phyloP scores from a whole-genome alignment of 2,113 vertebrate genomes.

The Asarcornis scutulata region DNA sequence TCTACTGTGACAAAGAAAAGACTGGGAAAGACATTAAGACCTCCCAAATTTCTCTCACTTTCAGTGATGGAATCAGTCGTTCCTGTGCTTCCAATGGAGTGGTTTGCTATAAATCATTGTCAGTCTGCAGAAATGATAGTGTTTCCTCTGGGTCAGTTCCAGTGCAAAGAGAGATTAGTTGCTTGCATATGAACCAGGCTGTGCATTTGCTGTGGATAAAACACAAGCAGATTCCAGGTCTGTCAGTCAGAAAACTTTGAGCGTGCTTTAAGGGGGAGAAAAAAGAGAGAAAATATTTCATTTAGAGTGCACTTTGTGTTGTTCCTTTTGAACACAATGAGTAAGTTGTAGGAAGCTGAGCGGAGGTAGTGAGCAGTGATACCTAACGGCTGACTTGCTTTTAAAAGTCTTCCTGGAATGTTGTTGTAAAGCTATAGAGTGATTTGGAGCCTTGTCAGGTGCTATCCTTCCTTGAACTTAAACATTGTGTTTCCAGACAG shows the following conservation, averaged over 20 bases:
- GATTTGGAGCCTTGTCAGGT: not conserved
- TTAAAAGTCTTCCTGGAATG: not conserved
- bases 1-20: not conserved
- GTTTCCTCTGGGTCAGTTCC: slow-evolving; percentile 11
- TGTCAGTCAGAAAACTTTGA: not conserved
- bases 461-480: not conserved
- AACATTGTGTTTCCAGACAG: not conserved
- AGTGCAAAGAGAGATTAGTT: slow-evolving; percentile 1
- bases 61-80: not conserved
- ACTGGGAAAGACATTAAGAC: not conserved
- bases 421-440: not conserved
- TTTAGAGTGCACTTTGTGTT: not conserved
- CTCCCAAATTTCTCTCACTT: not conserved
- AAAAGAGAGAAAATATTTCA: not conserved
- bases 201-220: not conserved
- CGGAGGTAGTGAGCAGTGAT: not conserved
- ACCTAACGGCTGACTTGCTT: not conserved
- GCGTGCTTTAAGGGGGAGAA: not conserved
- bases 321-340: not conserved
- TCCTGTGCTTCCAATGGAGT: not conserved
- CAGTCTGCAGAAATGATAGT: not conserved
- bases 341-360: not conserved
- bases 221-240: not conserved
- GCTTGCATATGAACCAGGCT: not conserved
- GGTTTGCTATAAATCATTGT: not conserved